Evolutionary conservation across 1,140 invertebrate species (phyloP).

Genomic region (Drosophila parabipectinata): DNA sequence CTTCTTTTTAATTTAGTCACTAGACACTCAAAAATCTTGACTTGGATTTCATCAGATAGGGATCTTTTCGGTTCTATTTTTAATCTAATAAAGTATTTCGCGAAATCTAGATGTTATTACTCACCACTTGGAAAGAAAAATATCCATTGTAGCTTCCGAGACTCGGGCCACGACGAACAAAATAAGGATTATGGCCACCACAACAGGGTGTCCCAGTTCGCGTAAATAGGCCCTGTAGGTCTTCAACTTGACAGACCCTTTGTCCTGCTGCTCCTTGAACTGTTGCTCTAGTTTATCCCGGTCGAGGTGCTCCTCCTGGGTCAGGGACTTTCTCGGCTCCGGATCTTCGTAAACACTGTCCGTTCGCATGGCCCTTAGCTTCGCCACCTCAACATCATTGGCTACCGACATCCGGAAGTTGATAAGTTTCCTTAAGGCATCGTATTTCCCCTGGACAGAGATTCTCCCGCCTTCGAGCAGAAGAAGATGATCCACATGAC

Average conservation of each 20-base stretch:
- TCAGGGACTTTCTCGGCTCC: conserved; percentile 29
- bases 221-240: conserved; percentile 89
- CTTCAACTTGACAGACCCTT: conserved; percentile 82
- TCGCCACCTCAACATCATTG: conserved; percentile 65
- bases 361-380: conserved; percentile 45
- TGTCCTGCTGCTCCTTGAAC: conserved; percentile 83
- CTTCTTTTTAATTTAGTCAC: background rate
- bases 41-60: background rate
- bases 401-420: conserved; percentile 68
- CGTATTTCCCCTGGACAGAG: conserved; percentile 80
- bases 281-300: conserved; percentile 58
- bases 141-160: conserved; percentile 89
- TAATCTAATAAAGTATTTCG: background rate
- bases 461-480: conserved; percentile 86
- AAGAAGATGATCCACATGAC: conserved; percentile 89
- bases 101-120: conserved; percentile 4
- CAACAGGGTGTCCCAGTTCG: conserved; percentile 87
- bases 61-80: conserved; percentile 1
- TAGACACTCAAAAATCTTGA: background rate
- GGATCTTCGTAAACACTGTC: conserved; percentile 65
- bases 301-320: conserved; percentile 48
- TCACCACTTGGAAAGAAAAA: conserved; percentile 90
- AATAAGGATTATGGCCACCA: conserved; percentile 86
- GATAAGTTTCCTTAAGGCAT: conserved; percentile 70
- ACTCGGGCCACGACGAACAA: conserved; percentile 88